Base-by-base conservation (phyloP, 2,888 invertebrate genomes). In the Apodemia duryi region DNA sequence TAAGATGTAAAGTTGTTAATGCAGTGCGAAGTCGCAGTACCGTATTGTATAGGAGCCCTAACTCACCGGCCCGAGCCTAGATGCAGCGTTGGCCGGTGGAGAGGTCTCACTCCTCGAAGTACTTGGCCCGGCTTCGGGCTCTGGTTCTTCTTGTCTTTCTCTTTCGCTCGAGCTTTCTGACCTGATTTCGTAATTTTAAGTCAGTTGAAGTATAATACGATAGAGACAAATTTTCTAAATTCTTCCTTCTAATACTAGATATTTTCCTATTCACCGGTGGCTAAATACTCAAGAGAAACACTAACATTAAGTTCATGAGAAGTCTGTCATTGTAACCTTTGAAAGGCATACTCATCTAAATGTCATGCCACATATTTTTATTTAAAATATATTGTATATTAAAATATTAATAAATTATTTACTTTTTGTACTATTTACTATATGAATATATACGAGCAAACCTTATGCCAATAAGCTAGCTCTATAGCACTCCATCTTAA, bases 91-190 rank as follows among this genome's bases (percentile, higher is more conserved):
- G 54, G 65, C 69, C 65, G 66, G 51, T 46, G 65, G 63, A 43
- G 67, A 66, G 54, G 67, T 68, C 63, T 71, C 68, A 63, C 62
- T 65, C 4, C 68, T 68, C 63, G 62, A 62, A 54, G 65, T 70
- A 70, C 70, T 72, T 65, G 72, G 69, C 38, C 75, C 74, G 29
- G 75, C 73, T 70, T 78, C 72, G 63, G 77, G 76, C 71, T 75
- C 71, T 71, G 71, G 57, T 68, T 66, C 67, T 69, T 71, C 41
- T 68, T 61, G 35, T 74, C 71, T 61, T 71, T 72, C 68, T 65
- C 71, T 69, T 68, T 65, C 71, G 69, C 68, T 71, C 70, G 64
- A 51, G 51, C 64, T 61, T 61, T 61, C 51, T 6, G 49, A 35
- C 61, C 61, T 61, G 61, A 57, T 57, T 57, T 57, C 29, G 57